Evolutionary conservation across 2,888 invertebrate species (phyloP), one percentile per base, ranked within the genome.

Genomic region (Drosophila maculinotata): DNA sequence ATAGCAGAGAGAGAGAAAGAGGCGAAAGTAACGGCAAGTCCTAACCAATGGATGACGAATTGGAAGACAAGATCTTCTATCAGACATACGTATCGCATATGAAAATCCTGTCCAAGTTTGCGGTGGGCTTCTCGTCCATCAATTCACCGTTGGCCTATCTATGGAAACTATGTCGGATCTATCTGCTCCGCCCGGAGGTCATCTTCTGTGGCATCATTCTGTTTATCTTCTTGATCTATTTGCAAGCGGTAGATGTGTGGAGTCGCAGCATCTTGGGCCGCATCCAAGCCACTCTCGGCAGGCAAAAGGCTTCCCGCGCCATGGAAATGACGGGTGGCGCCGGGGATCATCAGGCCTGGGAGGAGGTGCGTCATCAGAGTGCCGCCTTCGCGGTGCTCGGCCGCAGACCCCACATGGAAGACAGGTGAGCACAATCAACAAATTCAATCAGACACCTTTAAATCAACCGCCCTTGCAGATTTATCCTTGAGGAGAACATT

Each of bases 371-470:
- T 45, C 94, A 94, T 5, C 93, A 95, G 68, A 95, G 96, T 79
- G 96, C 97, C 25, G 97, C 95, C 38, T 98, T 96, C 92, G 98
- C 98, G 25, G 94, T 98, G 67, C 96, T 97, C 92, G 98, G 98
- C 1, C 93, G 97, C 71, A 93, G 98, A 87, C 95, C 96, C 69
- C 95, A 95, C 76, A 98, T 98, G 98, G 98, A 98, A 93, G 98
- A 98, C 91, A 93, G 98, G 88, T 92, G 62, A 87, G 89, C 20
- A 20, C 20, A 33, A 30, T 9, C 15, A 3, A 9, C 3, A 1
- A 15, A 20, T 23, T 8, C 0, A 30, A n/a, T 1, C 1, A 1
- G 4, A 25, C 2, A 8, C 2, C 7, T 20, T 26, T 51, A 2
- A 12, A 20, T 30, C 8, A 2, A 7, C 3, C 2, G 5, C 1